Conservation (phyloP, 2,113 vertebrate genomes). For the Archocentrus centrarchus region DNA sequence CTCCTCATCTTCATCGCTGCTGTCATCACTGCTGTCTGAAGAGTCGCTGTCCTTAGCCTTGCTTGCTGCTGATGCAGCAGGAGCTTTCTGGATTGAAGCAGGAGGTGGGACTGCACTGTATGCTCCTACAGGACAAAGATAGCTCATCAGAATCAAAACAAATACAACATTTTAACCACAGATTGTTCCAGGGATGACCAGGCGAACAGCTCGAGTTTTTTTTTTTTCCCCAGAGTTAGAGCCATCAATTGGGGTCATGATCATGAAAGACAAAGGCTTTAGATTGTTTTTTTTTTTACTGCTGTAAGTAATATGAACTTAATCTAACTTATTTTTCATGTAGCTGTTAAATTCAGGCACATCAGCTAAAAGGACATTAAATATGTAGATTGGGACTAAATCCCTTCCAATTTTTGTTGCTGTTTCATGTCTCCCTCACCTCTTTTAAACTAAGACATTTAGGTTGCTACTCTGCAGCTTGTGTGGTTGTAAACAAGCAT, state of each 20-base stretch:
- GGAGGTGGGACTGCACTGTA: conserved; percentile 84
- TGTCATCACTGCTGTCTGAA: conserved; percentile 75
- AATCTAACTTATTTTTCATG: background rate
- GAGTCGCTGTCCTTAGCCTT: conserved; percentile 64
- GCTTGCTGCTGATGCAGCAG: conserved; percentile 43
- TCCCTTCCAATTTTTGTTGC: background rate
- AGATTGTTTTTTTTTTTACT: too few relatives aligned
- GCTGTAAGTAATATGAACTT: background rate
- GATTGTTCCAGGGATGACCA: background rate
- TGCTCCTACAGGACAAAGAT: conserved; percentile 50
- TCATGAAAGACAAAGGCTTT: background rate
- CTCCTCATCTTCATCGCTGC: conserved; percentile 68
- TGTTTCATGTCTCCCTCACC: background rate
- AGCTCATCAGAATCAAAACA: background rate
- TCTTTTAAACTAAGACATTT: background rate
- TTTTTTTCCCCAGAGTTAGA: too few relatives aligned
- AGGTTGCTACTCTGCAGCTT: background rate
- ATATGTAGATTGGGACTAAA: too few relatives aligned
- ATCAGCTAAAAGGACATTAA: background rate
- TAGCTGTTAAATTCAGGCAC: background rate
- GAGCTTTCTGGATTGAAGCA: conserved; percentile 50
- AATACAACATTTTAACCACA: background rate
- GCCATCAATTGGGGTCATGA: too few relatives aligned
- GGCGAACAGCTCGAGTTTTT: background rate
- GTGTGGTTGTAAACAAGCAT: background rate